Conservation (phyloP, 2,888 invertebrate species). For the Stenodema calcarata region DNA sequence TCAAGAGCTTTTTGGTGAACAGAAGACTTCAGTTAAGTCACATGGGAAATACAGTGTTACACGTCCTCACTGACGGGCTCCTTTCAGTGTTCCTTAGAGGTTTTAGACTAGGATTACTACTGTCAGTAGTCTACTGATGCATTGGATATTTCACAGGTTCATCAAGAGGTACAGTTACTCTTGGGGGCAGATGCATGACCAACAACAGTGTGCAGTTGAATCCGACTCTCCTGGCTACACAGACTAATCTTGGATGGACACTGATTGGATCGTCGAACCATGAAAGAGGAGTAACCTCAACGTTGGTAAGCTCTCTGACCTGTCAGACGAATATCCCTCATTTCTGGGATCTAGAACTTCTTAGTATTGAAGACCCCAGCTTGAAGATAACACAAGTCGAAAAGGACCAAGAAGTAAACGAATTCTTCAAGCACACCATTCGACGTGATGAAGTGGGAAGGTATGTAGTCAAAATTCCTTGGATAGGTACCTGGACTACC, state of each 20-base stretch:
- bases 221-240: conserved; percentile 49
- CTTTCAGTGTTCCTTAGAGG: not conserved
- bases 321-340: not conserved
- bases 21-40: not conserved
- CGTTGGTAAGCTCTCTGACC: not conserved
- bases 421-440: not conserved
- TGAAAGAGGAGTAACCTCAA: not conserved
- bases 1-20: conserved; percentile 41
- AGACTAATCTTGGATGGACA: conserved; percentile 20
- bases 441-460: not conserved
- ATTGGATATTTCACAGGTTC: not conserved
- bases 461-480: conserved; percentile 3
- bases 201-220: not conserved
- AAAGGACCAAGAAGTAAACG: conserved; percentile 11
- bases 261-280: not conserved
- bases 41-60: conserved; percentile 20
- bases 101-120: conserved; percentile 27
- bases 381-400: not conserved
- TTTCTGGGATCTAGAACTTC: conserved; percentile 43
- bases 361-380: conserved; percentile 36
- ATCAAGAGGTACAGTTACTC: conserved; percentile 34
- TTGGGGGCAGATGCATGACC: no score
- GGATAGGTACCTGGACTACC: not conserved
- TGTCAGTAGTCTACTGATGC: conserved; percentile 44
- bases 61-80: not conserved